Evolutionary conservation across 2,888 invertebrate genomes (phyloP).

Genomic region (Athalia circularis): DNA sequence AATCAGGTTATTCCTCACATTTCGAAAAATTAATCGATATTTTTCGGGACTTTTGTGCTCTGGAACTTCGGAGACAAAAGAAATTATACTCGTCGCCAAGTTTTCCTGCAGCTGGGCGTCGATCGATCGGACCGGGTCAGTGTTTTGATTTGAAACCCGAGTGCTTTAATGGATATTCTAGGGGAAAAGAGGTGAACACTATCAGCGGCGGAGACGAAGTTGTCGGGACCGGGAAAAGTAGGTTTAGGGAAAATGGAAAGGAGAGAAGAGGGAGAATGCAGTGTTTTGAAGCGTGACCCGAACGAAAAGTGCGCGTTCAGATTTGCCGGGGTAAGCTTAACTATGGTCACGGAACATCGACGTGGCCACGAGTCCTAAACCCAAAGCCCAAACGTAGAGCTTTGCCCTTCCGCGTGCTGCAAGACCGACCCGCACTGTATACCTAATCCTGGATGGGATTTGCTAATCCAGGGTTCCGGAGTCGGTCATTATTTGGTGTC

Average conservation of each 20-base stretch:
- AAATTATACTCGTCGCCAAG: neutral
- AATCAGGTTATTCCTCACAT: neutral
- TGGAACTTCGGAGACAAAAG: neutral
- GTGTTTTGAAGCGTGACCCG: constrained; percentile 43
- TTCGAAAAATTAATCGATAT: no score
- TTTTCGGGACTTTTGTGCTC: neutral
- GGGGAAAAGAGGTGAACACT: neutral
- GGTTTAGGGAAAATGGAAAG: neutral
- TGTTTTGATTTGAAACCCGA: constrained; percentile 30
- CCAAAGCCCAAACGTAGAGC: constrained; percentile 38
- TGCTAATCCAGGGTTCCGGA: constrained; percentile 69
- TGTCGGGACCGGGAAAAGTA: neutral
- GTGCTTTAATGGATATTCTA: constrained; percentile 40
- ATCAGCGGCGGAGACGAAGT: neutral
- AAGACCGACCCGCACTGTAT: constrained; percentile 56
- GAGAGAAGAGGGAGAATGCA: constrained; percentile 2
- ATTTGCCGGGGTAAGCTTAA: constrained; percentile 36
- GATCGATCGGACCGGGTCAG: neutral
- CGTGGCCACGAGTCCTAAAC: constrained; percentile 33
- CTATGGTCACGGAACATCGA: constrained; percentile 43
- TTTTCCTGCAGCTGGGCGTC: neutral
- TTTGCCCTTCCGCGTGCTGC: constrained; percentile 25
- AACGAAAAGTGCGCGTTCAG: constrained; percentile 38
- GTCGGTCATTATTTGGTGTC: constrained; percentile 72
- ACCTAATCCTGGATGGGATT: constrained; percentile 71